Percentiles rank a stretch among this genome's conserved stretches.
phyloP scores from a whole-genome alignment of 2,797 vertebrate genomes.

The Picus viridis region DNA sequence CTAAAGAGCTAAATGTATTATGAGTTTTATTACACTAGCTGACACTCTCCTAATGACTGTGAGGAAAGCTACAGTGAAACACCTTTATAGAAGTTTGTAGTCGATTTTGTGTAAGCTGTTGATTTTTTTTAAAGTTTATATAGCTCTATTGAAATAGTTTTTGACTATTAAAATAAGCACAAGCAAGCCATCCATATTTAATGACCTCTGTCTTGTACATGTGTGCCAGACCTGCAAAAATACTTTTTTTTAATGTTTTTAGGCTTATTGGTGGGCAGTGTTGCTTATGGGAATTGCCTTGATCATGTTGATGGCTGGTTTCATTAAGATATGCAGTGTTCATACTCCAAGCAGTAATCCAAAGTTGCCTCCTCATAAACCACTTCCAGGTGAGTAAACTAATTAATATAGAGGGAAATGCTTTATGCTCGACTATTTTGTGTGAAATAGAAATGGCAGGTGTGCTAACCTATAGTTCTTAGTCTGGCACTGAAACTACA shows the following conservation, averaged over 20 bases:
- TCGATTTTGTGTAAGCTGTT: background rate
- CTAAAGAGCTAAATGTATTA: background rate
- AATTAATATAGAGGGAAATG: background rate
- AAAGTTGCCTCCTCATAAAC: slow-evolving; percentile 93
- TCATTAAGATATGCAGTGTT: slow-evolving; percentile 98
- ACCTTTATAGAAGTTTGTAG: background rate
- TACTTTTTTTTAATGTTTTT: background rate
- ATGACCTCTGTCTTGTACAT: fast-evolving
- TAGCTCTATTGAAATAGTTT: background rate
- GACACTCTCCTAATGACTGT: background rate
- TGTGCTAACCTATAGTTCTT: background rate
- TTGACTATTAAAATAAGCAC: background rate
- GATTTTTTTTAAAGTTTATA: background rate
- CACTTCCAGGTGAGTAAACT: slow-evolving; percentile 88
- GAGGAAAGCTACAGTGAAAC: background rate
- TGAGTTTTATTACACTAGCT: background rate
- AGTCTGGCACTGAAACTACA: background rate
- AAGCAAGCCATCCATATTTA: background rate
- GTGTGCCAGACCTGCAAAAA: background rate
- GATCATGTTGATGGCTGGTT: slow-evolving; percentile 97
- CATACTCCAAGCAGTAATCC: slow-evolving; percentile 99
- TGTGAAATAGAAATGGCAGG: background rate
- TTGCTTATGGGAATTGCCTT: slow-evolving; percentile 95
- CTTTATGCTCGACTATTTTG: background rate
- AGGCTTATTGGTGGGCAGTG: slow-evolving; percentile 98